Conservation (phyloP, 2,113 vertebrate genomes). For the Anguilla japonica region DNA sequence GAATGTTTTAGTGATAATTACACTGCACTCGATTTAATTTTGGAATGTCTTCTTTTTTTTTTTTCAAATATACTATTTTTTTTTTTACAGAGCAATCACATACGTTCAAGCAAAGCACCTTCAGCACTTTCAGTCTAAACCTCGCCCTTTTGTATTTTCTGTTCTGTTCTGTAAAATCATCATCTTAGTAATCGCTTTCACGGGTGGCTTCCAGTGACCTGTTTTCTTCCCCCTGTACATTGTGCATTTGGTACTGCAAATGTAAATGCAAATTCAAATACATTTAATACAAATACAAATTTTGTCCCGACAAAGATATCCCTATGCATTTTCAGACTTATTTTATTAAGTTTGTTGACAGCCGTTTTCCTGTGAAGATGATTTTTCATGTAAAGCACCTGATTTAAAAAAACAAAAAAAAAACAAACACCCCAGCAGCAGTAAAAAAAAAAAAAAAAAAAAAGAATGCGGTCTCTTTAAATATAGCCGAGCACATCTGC, state of each 20-base stretch:
- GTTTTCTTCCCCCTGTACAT: neutral
- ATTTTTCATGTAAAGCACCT: neutral
- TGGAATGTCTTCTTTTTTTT: neutral
- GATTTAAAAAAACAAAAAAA: too few relatives aligned
- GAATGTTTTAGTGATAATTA: constrained; percentile 22
- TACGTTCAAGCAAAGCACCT: too few relatives aligned
- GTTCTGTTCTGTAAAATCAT: neutral
- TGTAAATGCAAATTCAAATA: too few relatives aligned
- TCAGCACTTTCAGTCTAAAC: too few relatives aligned
- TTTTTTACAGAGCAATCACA: neutral
- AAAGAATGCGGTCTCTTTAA: neutral
- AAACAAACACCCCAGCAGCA: neutral
- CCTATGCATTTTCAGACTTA: too few relatives aligned
- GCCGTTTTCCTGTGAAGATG: too few relatives aligned
- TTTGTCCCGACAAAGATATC: too few relatives aligned
- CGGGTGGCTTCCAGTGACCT: neutral
- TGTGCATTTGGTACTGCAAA: neutral
- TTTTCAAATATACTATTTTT: neutral
- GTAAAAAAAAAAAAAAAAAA: neutral
- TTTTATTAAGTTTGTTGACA: too few relatives aligned
- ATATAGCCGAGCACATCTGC: neutral
- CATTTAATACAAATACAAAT: too few relatives aligned
- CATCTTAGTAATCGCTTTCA: neutral
- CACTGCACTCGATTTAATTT: neutral
- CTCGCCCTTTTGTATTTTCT: neutral